Evolutionary conservation across 2,797 vertebrate genomes (phyloP).

Genomic region (Dipus sagitta): DNA sequence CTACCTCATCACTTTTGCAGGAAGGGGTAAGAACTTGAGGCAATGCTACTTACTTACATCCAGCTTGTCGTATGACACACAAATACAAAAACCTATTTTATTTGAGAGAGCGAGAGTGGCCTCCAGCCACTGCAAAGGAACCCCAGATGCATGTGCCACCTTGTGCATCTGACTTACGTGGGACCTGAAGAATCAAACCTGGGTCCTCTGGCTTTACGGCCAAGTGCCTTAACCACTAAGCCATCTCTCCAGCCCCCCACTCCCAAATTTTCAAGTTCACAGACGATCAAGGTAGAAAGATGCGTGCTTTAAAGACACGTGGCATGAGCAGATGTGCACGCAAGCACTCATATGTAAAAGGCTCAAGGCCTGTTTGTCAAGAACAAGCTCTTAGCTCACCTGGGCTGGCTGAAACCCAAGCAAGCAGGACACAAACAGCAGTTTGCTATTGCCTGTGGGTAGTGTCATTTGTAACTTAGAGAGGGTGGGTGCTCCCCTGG

Average conservation of each 20-base stretch:
- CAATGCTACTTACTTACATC: neutral
- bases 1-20: neutral
- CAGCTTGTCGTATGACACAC: neutral
- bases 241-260: too few species aligned
- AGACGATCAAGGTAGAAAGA: neutral
- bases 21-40: neutral
- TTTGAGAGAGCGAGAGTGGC: too few species aligned
- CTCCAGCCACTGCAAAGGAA: too few species aligned
- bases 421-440: neutral
- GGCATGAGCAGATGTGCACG: neutral
- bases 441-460: too few species aligned
- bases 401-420: neutral
- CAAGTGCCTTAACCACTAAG: too few species aligned
- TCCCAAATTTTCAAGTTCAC: neutral
- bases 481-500: neutral
- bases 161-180: too few species aligned
- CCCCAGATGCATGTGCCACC: too few species aligned
- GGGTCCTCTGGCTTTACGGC: too few species aligned
- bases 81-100: neutral
- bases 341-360: neutral
- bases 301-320: neutral
- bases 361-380: neutral
- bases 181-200: too few species aligned
- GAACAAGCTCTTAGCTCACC: neutral
- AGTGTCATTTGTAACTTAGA: too few species aligned